These are phyloP conservation scores for Maniola jurtina DNA, from an alignment of 1,140 invertebrate genomes.

Conservation along the genomic window DNA sequence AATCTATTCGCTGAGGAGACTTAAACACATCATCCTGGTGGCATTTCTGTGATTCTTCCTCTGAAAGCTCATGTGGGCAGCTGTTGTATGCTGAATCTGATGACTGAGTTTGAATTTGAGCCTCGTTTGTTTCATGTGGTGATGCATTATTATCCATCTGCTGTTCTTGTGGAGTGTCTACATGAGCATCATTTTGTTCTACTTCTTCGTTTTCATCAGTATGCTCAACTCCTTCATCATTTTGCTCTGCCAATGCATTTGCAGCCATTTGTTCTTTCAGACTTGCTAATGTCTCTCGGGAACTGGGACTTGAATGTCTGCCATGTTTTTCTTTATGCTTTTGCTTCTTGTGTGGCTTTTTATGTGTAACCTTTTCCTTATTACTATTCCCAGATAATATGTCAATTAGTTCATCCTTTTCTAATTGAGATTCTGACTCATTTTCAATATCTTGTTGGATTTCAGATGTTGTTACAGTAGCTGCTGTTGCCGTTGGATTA, in stretches of 20 bases:
- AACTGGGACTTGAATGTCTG: slow-evolving; percentile 46
- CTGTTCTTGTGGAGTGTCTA: slow-evolving; percentile 46
- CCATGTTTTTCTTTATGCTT: slow-evolving; percentile 49
- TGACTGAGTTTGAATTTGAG: slow-evolving; percentile 57
- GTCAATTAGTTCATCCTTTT: slow-evolving; percentile 62
- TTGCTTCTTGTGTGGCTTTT: slow-evolving; percentile 60
- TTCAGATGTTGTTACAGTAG: slow-evolving; percentile 32
- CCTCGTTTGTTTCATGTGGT: slow-evolving; percentile 43
- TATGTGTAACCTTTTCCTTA: slow-evolving; percentile 43
- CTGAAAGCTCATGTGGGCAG: slow-evolving; percentile 66
- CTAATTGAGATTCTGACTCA: slow-evolving; percentile 48
- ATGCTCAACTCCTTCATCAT: slow-evolving; percentile 34
- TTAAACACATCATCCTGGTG: slow-evolving; percentile 69
- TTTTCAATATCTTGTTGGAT: slow-evolving; percentile 42
- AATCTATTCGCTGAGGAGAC: slow-evolving; percentile 62
- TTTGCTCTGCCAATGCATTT: slow-evolving; percentile 26
- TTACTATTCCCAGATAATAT: slow-evolving; percentile 52
- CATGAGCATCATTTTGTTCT: slow-evolving; percentile 32
- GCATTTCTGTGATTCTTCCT: slow-evolving; percentile 62
- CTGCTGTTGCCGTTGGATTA: slow-evolving; percentile 29
- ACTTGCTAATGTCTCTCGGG: slow-evolving; percentile 22
- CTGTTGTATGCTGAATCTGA: slow-evolving; percentile 71
- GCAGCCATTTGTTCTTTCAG: slow-evolving; percentile 8
- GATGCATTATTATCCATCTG: slow-evolving; percentile 28
- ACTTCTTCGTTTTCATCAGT: slow-evolving; percentile 24